Evolutionary conservation across 2,797 vertebrate species (phyloP).

Genomic region (Neosilurus mollespiculum): DNA sequence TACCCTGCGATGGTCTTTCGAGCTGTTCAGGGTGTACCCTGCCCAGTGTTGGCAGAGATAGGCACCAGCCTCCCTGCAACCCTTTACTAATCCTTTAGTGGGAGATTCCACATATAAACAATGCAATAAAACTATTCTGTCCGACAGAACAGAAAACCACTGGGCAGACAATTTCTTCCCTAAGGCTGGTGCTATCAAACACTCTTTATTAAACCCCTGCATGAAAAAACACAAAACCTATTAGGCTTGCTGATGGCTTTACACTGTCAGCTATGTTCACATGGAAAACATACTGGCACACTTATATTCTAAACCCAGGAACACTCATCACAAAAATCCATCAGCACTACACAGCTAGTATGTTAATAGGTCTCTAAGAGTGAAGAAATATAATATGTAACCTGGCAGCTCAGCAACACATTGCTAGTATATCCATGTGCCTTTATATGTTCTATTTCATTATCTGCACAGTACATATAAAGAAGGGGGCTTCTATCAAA

Average conservation of each 20-base stretch:
- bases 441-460: neutral
- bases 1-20: too few relatives aligned
- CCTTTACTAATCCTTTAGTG: neutral
- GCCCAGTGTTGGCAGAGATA: too few relatives aligned
- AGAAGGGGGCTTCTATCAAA: neutral
- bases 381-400: slow-evolving; percentile 28
- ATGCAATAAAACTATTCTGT: neutral
- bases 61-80: too few relatives aligned
- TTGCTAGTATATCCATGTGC: neutral
- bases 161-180: neutral
- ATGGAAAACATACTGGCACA: slow-evolving; percentile 4
- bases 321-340: slow-evolving; percentile 14
- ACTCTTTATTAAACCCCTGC: slow-evolving; percentile 34
- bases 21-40: too few relatives aligned
- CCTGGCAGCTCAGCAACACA: neutral
- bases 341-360: slow-evolving; percentile 17
- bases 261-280: slow-evolving; percentile 26
- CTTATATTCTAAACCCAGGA: neutral
- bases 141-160: neutral
- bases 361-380: slow-evolving; percentile 18
- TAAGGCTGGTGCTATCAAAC: neutral
- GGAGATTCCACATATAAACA: neutral
- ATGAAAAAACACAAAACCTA: neutral
- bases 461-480: neutral
- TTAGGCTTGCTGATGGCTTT: slow-evolving; percentile 45